Base-by-base conservation (phyloP, 1,140 invertebrate genomes). In the Heliconius hewitsoni region DNA sequence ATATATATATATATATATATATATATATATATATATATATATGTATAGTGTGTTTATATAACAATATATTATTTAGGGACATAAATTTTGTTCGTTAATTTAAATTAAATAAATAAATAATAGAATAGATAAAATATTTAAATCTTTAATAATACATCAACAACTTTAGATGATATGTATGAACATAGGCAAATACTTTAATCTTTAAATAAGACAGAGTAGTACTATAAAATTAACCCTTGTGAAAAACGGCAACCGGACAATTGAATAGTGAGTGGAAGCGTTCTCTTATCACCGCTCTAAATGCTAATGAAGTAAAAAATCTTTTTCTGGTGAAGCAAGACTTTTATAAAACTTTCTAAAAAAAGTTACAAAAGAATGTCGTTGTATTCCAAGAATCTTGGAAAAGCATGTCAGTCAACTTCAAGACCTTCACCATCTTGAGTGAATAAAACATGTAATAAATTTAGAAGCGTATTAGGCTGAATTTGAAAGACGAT, bases 381-480 rank as follows among this genome's bases (percentile, higher is more conserved):
- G 60, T 30, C 19, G 11, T 27, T 76, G 23, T 71, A 19, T 79
- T 57, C n/a, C 70, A 78, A 73, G 76, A 81, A 82, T 80, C 71
- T 81, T 79, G 46, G 55, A 73, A 78, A 83, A 80, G 70, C 60
- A 46, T 60, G 83, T 82, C 80, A 81, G 84, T 86, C 83, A 84
- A 85, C 81, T 79, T 73, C 76, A 80, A 78, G 82, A 79, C 81
- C 27, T 37, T 82, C 50, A 77, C 70, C 73, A 74, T 50, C 72
- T 82, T 76, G 60, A 83, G 79, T 93, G 90, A 93, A 91, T 93
- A 93, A 93, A 91, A 93, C 90, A 93, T 91, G 90, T 89, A 92
- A 92, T 92, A 89, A 86, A 91, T 88, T 85, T 89, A 90, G 86
- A 84, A 84, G 85, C 79, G 81, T 73, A 84, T 83, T 82, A 83